Evolutionary conservation across 1,140 invertebrate genomes (phyloP).

Genomic region (Oryctes rhinoceros): DNA sequence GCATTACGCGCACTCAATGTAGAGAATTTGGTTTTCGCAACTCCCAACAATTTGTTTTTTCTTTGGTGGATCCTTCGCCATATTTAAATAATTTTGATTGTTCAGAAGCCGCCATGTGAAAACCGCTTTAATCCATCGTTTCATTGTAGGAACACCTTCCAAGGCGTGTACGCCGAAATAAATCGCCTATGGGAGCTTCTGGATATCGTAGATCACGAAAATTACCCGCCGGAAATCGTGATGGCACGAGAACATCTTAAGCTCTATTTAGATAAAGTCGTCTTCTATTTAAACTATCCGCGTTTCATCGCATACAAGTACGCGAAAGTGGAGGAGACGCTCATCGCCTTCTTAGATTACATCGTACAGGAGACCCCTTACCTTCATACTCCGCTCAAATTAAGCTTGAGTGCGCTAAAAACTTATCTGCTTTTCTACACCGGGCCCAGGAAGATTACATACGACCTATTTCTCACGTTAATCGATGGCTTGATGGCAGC

Average conservation of each 20-base stretch:
- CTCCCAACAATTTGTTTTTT: too few species aligned
- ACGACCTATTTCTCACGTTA: not conserved
- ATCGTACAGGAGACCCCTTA: not conserved
- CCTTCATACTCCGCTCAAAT: not conserved
- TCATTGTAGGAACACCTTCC: too few species aligned
- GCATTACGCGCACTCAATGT: too few species aligned
- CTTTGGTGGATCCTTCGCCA: too few species aligned
- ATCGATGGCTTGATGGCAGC: not conserved
- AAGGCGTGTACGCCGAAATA: too few species aligned
- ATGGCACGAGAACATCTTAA: not conserved
- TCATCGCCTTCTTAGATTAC: not conserved
- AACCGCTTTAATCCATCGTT: too few species aligned
- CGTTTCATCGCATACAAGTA: not conserved
- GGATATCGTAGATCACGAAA: not conserved
- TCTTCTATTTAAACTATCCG: not conserved
- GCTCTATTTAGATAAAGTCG: not conserved
- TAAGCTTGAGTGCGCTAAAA: not conserved
- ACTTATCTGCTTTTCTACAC: not conserved
- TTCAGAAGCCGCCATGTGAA: too few species aligned
- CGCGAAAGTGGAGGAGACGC: not conserved
- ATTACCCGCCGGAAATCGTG: not conserved
- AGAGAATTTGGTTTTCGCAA: too few species aligned
- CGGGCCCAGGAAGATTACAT: not conserved
- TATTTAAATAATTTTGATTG: too few species aligned
- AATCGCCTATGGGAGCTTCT: too few species aligned